A percentile compares a stretch with the other conserved stretches of the same genome.
Conservation (phyloP, 2,113 vertebrate species). For the Capricornis sumatraensis region DNA sequence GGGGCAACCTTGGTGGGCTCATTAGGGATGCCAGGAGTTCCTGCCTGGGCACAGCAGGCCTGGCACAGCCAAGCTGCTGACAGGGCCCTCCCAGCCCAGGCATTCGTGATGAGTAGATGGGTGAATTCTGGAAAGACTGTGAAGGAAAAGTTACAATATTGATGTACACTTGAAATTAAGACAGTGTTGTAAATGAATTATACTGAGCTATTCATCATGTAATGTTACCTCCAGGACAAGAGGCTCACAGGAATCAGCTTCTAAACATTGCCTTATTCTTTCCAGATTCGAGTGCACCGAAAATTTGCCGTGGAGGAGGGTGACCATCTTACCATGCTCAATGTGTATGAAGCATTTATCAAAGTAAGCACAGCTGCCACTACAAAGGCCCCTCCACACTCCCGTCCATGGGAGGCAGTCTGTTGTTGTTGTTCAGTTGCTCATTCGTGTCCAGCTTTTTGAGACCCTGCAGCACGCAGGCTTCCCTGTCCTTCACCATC, state of each 20-base stretch:
- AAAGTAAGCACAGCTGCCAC: slow-evolving; percentile 83
- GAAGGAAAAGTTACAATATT: background rate
- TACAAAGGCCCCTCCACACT: accelerated
- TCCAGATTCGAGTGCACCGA: slow-evolving; percentile 91
- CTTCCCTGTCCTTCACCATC: background rate
- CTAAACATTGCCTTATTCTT: background rate
- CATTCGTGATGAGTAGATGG: background rate
- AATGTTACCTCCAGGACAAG: background rate
- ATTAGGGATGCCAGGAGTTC: background rate
- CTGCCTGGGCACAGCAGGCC: background rate
- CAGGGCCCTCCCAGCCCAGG: background rate
- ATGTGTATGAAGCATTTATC: slow-evolving; percentile 96
- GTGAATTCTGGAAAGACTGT: background rate
- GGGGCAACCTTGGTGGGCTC: background rate
- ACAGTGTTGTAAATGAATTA: background rate
- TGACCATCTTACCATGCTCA: slow-evolving; percentile 98
- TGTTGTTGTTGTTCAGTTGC: background rate
- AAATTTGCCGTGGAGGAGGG: slow-evolving; percentile 98
- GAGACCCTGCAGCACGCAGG: background rate
- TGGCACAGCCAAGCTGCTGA: background rate
- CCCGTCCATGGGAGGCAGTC: accelerated
- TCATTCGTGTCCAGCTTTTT: background rate
- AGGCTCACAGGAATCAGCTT: background rate
- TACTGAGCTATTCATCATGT: accelerated
- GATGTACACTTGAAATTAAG: background rate